Base-by-base conservation (phyloP, 1,140 invertebrate species). In the Elymnias hypermnestra region DNA sequence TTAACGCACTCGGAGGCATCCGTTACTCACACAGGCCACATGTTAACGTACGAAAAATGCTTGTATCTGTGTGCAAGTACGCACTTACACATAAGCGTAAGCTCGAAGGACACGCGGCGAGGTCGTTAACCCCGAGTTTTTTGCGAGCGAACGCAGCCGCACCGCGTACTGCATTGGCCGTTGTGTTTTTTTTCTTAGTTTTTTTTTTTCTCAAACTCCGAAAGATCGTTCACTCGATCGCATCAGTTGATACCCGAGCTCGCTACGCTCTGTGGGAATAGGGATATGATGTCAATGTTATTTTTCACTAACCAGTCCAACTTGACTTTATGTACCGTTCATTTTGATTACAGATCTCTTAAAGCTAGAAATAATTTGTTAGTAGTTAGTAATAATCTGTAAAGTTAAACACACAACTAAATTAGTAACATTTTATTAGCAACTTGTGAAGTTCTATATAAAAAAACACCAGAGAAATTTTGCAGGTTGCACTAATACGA, bases 31-130 rank as follows among this genome's bases (percentile, higher is more conserved):
- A 77, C 73, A 52, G 31, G 41, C 42, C 25, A 25, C 37, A 29
- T 26, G 31, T 31, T 28, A 61, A 62, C 45, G 52, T 50, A 55
- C 42, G 57, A 63, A 69, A 62, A 67, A 58, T 21, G 19, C 48
- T 26, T 50, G 31, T 18, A 22, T 40, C 37, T 52, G 59, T 65
- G 64, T 64, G 63, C 53, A 49, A 51, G 42, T 55, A 68, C 68
- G 62, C 69, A 69, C 65, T 56, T 53, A 70, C 74, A 66, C 79
- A 66, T 53, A 53, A 36, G 39, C 44, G 50, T 46, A 39, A 33
- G 43, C 22, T 46, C 81, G 81, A 84, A 84, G 81, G 81, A 82
- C 81, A 84, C 76, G 74, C 64, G 59, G 73, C 63, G 63, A 62
- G 74, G 67, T 74, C 71, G 60, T 70, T 67, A 67, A 82, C 81